Evolutionary conservation across 1,140 invertebrate genomes (phyloP), one percentile per base, ranked within the genome.

Genomic region (Drosophila pandora): DNA sequence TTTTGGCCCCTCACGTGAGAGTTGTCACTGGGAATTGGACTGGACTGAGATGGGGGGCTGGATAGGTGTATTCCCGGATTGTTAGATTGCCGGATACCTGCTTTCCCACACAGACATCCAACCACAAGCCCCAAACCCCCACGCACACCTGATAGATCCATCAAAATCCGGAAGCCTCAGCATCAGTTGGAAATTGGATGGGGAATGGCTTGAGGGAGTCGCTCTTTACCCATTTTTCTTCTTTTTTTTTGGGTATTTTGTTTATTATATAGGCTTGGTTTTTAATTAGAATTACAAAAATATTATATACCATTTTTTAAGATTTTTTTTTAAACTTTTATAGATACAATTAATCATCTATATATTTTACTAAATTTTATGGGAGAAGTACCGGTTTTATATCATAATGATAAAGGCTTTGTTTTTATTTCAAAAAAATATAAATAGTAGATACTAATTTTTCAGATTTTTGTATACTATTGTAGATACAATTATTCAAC

Each of bases 111-210:
- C 17, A 17, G 17, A 17, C 17, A 17, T 17, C 17, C 17, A 17
- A 17, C 17, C 30, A 21, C 13, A 7, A 43, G 21, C 7, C 53
- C 30, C 25, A 41, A n/a, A 56, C 60, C 25, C 28, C 23, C 61
- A 34, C 25, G 6, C 60, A 54, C 63, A 68, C 21, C 65, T 78
- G 75, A 78, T 60, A 65, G 64, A 58, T 57, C 67, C 75, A 77
- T 77, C 75, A 77, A 78, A 77, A 77, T 72, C 72, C 43, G 32
- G 12, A 54, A 49, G 60, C 48, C 39, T 17, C 59, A 21, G 39
- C 48, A 21, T 21, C 43, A 9, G 13, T 56, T 52, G 49, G 13
- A 69, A 73, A 76, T 80, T 64, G 60, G 50, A 22, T 76, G 47
- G 71, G 52, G 39, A 57, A 37, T 37, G 39, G 43, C 22, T 28